A percentile compares a stretch with the other conserved stretches of the same genome.
These are phyloP conservation scores for Nesoenas mayeri DNA, from an alignment of 2,113 vertebrate species.

Conservation along the genomic window DNA sequence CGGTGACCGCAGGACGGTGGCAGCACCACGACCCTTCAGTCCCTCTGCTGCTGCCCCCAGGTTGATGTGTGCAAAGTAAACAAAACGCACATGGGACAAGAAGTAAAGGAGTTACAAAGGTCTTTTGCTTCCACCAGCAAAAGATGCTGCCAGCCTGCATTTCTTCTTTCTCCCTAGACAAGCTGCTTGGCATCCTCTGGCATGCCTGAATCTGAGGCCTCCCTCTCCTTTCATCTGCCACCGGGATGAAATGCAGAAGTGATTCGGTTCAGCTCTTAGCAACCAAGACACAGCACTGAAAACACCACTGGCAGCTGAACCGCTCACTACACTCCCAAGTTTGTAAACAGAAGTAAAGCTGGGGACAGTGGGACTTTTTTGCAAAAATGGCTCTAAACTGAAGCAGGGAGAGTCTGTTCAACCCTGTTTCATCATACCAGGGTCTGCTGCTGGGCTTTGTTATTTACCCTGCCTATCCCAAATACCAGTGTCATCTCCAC, in stretches of 20 bases:
- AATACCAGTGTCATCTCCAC: background rate
- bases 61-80: background rate
- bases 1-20: background rate
- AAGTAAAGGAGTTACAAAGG: background rate
- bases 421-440: background rate
- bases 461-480: background rate
- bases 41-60: background rate
- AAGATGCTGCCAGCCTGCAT: background rate
- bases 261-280: background rate
- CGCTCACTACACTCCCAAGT: background rate
- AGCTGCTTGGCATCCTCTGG: background rate
- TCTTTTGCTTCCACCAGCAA: background rate
- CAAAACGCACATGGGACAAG: background rate
- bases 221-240: slow-evolving; percentile 10
- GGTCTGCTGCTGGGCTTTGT: background rate
- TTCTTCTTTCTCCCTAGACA: background rate
- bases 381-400: background rate
- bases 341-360: background rate
- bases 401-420: background rate
- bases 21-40: background rate
- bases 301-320: background rate
- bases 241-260: background rate
- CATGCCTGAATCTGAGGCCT: background rate
- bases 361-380: background rate
- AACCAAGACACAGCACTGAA: background rate